Conservation (phyloP, 2,888 invertebrate genomes). For the Automeris io region DNA sequence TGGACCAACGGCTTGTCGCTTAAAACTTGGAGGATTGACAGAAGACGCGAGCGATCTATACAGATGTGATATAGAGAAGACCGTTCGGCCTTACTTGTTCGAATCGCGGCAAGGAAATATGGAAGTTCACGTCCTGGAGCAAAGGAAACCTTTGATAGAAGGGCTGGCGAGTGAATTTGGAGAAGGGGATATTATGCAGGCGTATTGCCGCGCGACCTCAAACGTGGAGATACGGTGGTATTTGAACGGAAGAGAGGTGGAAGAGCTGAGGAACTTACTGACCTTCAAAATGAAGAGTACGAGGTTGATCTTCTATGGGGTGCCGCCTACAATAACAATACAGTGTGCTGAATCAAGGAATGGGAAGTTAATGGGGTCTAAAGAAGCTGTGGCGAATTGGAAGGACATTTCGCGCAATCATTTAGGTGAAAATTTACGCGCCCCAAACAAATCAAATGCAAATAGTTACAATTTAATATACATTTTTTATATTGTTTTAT, state of each 20-base stretch:
- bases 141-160: conserved; percentile 48
- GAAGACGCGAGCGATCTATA: conserved; percentile 60
- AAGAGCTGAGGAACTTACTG: conserved; percentile 40
- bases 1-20: conserved; percentile 51
- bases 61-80: conserved; percentile 60
- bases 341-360: conserved; percentile 70
- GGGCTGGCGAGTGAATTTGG: conserved; percentile 50
- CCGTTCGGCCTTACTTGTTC: conserved; percentile 53
- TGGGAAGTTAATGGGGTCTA: conserved; percentile 61
- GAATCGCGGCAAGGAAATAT: conserved; percentile 50
- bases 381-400: conserved; percentile 47
- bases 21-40: conserved; percentile 49
- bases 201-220: conserved; percentile 49
- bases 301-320: conserved; percentile 50
- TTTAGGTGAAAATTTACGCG: conserved; percentile 25
- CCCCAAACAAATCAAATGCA: conserved; percentile 23
- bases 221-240: conserved; percentile 61
- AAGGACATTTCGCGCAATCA: conserved; percentile 20
- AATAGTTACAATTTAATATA: conserved; percentile 17
- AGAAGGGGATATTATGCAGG: conserved; percentile 52
- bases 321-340: conserved; percentile 64
- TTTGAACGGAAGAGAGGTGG: conserved; percentile 49
- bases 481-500: conserved; percentile 6
- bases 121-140: conserved; percentile 49
- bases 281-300: conserved; percentile 40